These are phyloP conservation scores for Sebastes schlegelii DNA, from an alignment of 2,113 vertebrate species.

Conservation along the genomic window DNA sequence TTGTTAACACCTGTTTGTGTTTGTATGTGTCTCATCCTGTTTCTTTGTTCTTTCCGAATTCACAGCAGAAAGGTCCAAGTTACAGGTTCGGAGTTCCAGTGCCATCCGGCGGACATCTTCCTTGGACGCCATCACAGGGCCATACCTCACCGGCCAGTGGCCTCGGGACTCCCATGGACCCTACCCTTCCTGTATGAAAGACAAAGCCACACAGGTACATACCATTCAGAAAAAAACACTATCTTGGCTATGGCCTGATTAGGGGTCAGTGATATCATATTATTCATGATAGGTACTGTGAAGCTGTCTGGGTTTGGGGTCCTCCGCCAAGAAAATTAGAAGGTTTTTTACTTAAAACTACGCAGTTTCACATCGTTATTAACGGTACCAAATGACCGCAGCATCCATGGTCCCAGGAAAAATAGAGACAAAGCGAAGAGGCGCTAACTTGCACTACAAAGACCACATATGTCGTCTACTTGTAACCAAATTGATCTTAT, in stretches of 20 bases:
- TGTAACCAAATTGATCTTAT: background rate
- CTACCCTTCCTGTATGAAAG: slow-evolving; percentile 96
- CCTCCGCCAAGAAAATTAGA: too few species aligned
- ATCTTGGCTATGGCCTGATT: background rate
- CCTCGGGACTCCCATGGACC: slow-evolving; percentile 92
- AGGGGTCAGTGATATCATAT: background rate
- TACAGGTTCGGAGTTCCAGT: slow-evolving; percentile 89
- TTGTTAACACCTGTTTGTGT: background rate
- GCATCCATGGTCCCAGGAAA: background rate
- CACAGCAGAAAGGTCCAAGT: slow-evolving; percentile 91
- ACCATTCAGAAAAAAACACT: background rate
- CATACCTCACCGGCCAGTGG: slow-evolving; percentile 98
- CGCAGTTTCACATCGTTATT: too few species aligned
- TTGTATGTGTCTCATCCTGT: background rate
- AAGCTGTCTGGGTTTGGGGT: background rate
- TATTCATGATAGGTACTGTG: background rate
- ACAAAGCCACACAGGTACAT: slow-evolving; percentile 97
- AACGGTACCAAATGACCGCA: too few species aligned
- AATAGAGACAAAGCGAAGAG: background rate
- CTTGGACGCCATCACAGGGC: slow-evolving; percentile 95
- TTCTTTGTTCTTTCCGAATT: slow-evolving; percentile 56
- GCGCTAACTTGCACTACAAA: background rate
- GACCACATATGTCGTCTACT: background rate
- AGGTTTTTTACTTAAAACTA: too few species aligned
- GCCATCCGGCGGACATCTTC: slow-evolving; percentile 93